Percentiles rank a stretch among this genome's conserved stretches.
Evolutionary conservation across 1,140 invertebrate species (phyloP).

Genomic region (Lerema accius): DNA sequence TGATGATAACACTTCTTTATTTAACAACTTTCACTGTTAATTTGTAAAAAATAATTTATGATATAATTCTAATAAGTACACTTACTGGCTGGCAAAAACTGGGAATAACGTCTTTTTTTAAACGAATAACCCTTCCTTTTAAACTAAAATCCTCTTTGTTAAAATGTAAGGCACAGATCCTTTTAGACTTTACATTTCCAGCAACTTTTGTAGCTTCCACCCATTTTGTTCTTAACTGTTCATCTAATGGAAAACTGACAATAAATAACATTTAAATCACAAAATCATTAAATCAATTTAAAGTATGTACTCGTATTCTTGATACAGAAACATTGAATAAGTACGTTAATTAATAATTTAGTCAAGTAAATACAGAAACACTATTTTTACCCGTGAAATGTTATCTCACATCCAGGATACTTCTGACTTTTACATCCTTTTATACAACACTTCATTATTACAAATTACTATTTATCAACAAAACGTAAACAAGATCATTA

Average conservation of each 20-base stretch:
- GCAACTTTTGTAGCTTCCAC: background rate
- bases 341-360: background rate
- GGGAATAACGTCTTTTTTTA: background rate
- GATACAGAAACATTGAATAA: background rate
- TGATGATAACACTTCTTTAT: too few relatives aligned
- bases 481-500: too few relatives aligned
- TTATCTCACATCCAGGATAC: background rate
- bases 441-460: background rate
- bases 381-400: background rate
- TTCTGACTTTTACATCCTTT: background rate
- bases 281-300: background rate
- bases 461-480: too few relatives aligned
- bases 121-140: background rate
- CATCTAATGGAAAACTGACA: conserved; percentile 4
- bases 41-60: too few relatives aligned
- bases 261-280: background rate
- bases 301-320: background rate
- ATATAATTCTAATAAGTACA: background rate
- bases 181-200: background rate
- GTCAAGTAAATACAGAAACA: background rate
- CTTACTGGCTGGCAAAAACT: background rate
- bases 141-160: background rate
- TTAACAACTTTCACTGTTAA: too few relatives aligned
- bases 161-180: background rate
- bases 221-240: background rate